A percentile compares a stretch with the other conserved stretches of the same genome.
These are phyloP conservation scores for Ferdinandea cuprea DNA, from an alignment of 2,888 invertebrate species.

Conservation along the genomic window DNA sequence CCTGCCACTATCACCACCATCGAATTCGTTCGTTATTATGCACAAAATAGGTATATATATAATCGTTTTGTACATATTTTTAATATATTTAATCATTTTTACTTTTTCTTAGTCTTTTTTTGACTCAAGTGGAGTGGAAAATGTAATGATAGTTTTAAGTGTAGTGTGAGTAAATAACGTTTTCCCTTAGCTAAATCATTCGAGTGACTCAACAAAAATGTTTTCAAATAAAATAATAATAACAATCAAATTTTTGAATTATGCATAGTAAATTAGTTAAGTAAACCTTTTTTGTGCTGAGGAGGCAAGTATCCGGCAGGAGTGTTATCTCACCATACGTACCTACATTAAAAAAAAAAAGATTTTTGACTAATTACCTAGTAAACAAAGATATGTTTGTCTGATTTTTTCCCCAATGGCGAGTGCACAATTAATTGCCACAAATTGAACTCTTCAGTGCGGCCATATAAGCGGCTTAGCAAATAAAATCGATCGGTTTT, in stretches of 20 bases:
- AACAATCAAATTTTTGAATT: constrained; percentile 8
- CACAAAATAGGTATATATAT: constrained; percentile 1
- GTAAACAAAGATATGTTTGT: not conserved
- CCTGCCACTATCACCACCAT: not conserved
- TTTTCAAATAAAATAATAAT: not conserved
- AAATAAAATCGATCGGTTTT: too few species aligned
- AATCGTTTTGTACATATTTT: constrained; percentile 2
- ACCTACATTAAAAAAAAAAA: not conserved
- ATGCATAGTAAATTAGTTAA: constrained; percentile 35
- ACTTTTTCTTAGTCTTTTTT: not conserved
- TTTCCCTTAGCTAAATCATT: constrained; percentile 43
- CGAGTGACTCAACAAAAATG: constrained; percentile 32
- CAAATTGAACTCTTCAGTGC: constrained; percentile 16
- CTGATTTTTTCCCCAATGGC: constrained; percentile 12
- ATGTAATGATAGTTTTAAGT: constrained; percentile 44
- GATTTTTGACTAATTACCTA: constrained; percentile 25
- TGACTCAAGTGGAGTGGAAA: constrained; percentile 31
- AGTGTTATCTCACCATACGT: not conserved
- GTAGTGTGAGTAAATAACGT: constrained; percentile 31
- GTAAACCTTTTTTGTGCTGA: constrained; percentile 24
- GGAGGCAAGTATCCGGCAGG: not conserved
- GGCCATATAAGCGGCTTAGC: too few species aligned
- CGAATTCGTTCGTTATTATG: constrained; percentile 22
- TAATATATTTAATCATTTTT: constrained; percentile 37
- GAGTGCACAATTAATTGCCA: constrained; percentile 8